Base-by-base conservation (phyloP, 2,113 vertebrate genomes). In the Aptenodytes forsteri region DNA sequence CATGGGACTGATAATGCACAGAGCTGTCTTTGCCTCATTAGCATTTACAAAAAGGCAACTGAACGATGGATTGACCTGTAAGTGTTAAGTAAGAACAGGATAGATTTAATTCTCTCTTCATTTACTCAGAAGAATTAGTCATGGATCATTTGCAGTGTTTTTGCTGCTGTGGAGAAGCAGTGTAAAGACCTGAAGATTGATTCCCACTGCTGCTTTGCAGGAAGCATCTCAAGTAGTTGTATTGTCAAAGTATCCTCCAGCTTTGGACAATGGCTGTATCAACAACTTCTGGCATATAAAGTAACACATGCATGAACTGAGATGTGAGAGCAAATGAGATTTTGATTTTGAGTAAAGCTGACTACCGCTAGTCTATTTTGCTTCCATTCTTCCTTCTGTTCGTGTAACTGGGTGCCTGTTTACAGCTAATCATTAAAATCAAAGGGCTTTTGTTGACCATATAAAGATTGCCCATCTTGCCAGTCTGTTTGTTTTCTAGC, bases 111-210 rank as follows among this genome's bases (percentile, higher is more conserved):
- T 75, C 21, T 78, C 52, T 58, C 70, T 65, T 79, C 30, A 4
- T 96, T 93, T 90, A 55, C 91, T 86, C 38, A 2, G 59, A 23
- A 49, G 87, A 91, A 93, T 96, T 85, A 93, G 94, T 62, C 46
- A 30, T 29, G 87, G 89, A 65, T 94, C 81, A 25, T 88, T 94
- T 96, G 70, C 81, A 54, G 40, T 27, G 83, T 9, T 79, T 76
- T 52, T 85, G 69, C 84, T 76, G 89, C 73, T 76, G 19, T 2
- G 40, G 65, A 47, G 78, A 11, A 38, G 62, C 56, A 36, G 16
- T 5, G 56, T 52, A 81, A 92, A 72, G 76, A 92, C 49, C 44
- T 64, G 59, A 40, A 64, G 89, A 91, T 79, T 89, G 94, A 95
- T 95, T 78, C 80, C 11, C 27, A 11, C 36, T 47, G 52, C 26